These are phyloP conservation scores for Kryptolebias marmoratus DNA, from an alignment of 2,113 vertebrate genomes.

Conservation along the genomic window DNA sequence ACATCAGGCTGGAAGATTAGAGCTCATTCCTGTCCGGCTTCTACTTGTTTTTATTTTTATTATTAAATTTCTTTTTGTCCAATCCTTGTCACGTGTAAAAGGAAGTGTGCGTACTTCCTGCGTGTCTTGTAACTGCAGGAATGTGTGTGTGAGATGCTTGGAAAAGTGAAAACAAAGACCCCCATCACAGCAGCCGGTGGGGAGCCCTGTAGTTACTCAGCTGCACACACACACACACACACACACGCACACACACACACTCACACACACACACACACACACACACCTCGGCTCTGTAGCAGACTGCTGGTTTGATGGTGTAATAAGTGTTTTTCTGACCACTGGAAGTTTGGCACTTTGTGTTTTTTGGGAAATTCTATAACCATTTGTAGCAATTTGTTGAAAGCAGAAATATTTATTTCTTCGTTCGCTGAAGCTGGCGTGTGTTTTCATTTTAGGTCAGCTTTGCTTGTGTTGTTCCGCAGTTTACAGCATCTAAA, in stretches of 20 bases:
- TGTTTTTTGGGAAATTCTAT: too few species aligned
- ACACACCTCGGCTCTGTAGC: not conserved
- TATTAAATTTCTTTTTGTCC: not conserved
- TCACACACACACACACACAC: slow-evolving; percentile 12
- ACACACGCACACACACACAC: not conserved
- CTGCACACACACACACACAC: slow-evolving; percentile 30
- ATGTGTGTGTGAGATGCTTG: slow-evolving; percentile 35
- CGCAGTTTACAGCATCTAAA: too few species aligned
- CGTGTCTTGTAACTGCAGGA: slow-evolving; percentile 32
- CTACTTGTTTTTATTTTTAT: not conserved
- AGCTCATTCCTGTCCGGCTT: slow-evolving; percentile 3
- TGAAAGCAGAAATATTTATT: too few species aligned
- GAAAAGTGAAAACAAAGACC: slow-evolving; percentile 59
- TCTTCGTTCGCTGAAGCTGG: too few species aligned
- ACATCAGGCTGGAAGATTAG: slow-evolving; percentile 2
- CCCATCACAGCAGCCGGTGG: slow-evolving; percentile 41
- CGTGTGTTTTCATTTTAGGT: too few species aligned
- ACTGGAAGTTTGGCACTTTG: too few species aligned
- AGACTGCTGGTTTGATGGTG: not conserved
- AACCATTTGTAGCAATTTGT: too few species aligned
- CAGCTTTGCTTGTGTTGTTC: too few species aligned
- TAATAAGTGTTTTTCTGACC: too few species aligned
- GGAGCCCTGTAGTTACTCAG: slow-evolving; percentile 55
- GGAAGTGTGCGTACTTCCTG: slow-evolving; percentile 52
- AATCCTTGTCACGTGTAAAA: slow-evolving; percentile 2